These are phyloP conservation scores for Corythucha ciliata DNA, from an alignment of 2,888 invertebrate genomes.

Conservation along the genomic window DNA sequence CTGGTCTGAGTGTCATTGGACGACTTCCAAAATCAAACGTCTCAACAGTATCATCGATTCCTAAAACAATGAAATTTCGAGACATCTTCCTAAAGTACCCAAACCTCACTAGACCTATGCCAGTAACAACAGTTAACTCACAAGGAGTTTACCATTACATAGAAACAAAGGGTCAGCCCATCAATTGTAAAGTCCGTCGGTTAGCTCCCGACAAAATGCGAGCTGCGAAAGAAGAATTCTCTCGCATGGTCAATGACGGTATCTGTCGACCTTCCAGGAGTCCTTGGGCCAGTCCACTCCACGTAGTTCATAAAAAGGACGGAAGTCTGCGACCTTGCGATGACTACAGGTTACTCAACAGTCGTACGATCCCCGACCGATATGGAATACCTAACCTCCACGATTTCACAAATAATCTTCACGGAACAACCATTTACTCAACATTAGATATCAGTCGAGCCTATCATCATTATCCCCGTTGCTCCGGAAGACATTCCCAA, in stretches of 20 bases:
- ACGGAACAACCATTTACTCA: slow-evolving; percentile 36
- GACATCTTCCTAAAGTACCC: neutral
- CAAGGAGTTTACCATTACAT: slow-evolving; percentile 2
- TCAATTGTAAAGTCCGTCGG: neutral
- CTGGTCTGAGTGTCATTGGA: neutral
- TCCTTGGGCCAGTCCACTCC: too few species aligned
- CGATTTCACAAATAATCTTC: slow-evolving; percentile 34
- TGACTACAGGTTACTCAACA: slow-evolving; percentile 34
- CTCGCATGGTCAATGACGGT: neutral
- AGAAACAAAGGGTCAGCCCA: neutral
- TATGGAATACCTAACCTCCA: slow-evolving; percentile 38
- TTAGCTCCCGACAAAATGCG: neutral
- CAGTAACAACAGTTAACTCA: neutral
- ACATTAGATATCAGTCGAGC: slow-evolving; percentile 39
- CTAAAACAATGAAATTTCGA: neutral
- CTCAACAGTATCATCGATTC: neutral
- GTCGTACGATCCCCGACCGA: slow-evolving; percentile 36
- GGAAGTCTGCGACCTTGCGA: slow-evolving; percentile 37
- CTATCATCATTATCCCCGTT: slow-evolving; percentile 36
- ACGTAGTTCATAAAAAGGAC: too few species aligned
- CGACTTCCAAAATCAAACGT: neutral
- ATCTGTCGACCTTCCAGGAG: too few species aligned
- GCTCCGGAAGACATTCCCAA: slow-evolving; percentile 32
- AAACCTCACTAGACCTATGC: neutral
- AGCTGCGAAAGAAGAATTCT: neutral